Percentiles rank a stretch among this genome's conserved stretches.
Evolutionary conservation across 1,140 invertebrate species (phyloP).

Genomic region (Ips typographus): DNA sequence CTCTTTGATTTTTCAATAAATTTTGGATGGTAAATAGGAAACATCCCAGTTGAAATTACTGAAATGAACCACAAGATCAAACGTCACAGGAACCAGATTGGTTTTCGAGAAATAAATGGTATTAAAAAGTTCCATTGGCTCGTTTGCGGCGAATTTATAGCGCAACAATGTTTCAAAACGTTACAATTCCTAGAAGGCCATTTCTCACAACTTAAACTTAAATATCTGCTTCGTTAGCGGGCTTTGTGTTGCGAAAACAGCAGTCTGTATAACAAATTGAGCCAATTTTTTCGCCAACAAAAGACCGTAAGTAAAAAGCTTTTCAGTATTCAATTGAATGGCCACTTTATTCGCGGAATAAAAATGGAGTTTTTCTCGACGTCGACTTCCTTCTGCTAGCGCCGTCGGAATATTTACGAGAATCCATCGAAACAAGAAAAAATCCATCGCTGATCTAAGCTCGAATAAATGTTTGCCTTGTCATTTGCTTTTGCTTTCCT

Average conservation of each 20-base stretch:
- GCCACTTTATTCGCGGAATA: slow-evolving; percentile 27
- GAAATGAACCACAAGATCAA: too few species aligned
- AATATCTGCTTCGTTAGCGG: slow-evolving; percentile 17
- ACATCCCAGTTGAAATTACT: too few species aligned
- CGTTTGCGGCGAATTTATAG: background rate
- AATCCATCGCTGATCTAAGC: slow-evolving; percentile 9
- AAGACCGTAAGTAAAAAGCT: slow-evolving; percentile 26
- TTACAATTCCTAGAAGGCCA: slow-evolving; percentile 1
- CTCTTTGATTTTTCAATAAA: too few species aligned
- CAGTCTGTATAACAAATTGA: slow-evolving; percentile 30
- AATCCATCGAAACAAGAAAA: slow-evolving; percentile 25
- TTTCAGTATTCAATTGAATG: slow-evolving; percentile 31
- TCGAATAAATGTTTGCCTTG: slow-evolving; percentile 16
- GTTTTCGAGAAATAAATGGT: too few species aligned
- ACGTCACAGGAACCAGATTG: too few species aligned
- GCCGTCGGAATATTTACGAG: slow-evolving; percentile 21
- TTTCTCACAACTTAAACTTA: slow-evolving; percentile 14
- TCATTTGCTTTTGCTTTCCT: background rate
- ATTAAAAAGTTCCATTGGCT: background rate
- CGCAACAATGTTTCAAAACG: background rate
- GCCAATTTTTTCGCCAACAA: slow-evolving; percentile 26
- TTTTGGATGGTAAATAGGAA: too few species aligned
- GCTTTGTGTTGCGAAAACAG: slow-evolving; percentile 17
- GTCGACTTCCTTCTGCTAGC: slow-evolving; percentile 12
- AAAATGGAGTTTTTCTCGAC: slow-evolving; percentile 24